Evolutionary conservation across 2,797 vertebrate species (phyloP).

Genomic region (Oreochromis mossambicus): DNA sequence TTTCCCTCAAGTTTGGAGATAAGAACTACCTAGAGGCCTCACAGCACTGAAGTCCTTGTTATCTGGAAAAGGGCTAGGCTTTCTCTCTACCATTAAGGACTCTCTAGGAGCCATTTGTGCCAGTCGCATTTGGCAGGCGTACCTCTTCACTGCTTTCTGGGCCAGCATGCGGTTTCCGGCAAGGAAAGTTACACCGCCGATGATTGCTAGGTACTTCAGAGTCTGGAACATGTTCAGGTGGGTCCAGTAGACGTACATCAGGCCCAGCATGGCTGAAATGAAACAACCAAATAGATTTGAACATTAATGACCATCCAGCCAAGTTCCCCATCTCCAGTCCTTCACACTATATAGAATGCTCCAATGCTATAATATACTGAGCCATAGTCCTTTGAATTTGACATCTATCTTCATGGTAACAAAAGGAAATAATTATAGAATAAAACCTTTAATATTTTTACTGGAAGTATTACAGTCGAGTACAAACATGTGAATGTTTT

Average conservation of each 20-base stretch:
- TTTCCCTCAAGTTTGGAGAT: conserved; percentile 2
- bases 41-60: not conserved
- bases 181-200: conserved; percentile 93
- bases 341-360: not conserved
- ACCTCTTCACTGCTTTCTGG: conserved; percentile 98
- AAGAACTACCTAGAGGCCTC: conserved; percentile 31
- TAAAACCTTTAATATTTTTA: not conserved
- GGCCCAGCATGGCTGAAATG: conserved; percentile 86
- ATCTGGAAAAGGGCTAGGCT: not conserved
- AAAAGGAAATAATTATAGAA: not conserved
- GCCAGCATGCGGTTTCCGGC: conserved; percentile 98
- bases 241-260: conserved; percentile 99
- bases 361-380: not conserved
- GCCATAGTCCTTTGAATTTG: not conserved
- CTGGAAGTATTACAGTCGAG: not conserved
- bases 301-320: not conserved
- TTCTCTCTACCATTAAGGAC: conserved; percentile 21
- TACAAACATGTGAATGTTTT: not conserved
- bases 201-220: conserved; percentile 93
- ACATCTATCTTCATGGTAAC: not conserved
- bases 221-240: conserved; percentile 99
- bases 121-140: conserved; percentile 15
- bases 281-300: not conserved
- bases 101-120: conserved; percentile 16
- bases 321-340: not conserved